Evolutionary conservation across 2,113 vertebrate species (phyloP).

Genomic region (Pavo muticus): DNA sequence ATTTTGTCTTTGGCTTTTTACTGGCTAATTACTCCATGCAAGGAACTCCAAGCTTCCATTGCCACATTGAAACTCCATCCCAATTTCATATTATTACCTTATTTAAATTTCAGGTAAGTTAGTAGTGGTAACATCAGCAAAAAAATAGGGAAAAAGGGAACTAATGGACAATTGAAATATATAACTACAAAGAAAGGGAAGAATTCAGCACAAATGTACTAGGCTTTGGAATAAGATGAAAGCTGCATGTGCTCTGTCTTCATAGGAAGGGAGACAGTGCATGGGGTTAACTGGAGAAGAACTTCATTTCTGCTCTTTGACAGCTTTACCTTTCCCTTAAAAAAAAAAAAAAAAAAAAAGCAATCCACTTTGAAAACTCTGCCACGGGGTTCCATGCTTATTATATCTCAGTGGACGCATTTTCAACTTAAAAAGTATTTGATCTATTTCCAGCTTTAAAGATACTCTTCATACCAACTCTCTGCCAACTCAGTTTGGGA

Average conservation of each 20-base stretch:
- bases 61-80: not conserved
- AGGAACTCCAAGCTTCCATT: not conserved
- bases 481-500: not conserved
- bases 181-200: not conserved
- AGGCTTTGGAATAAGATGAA: not conserved
- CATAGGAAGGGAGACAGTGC: not conserved
- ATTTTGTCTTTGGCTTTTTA: not conserved
- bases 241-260: not conserved
- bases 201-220: not conserved
- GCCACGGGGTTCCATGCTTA: not conserved
- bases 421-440: not conserved
- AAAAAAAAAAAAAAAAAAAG: not conserved
- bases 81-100: not conserved
- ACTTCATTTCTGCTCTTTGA: not conserved
- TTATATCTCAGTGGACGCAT: not conserved
- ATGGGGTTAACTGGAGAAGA: not conserved
- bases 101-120: not conserved
- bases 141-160: constrained; percentile 24
- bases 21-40: not conserved
- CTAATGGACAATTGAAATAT: not conserved
- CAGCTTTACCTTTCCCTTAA: not conserved
- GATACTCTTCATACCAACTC: not conserved
- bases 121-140: not conserved
- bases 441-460: not conserved
- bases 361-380: not conserved